Conservation (phyloP, 2,888 invertebrate genomes). For the Nemotelus pantherinus region DNA sequence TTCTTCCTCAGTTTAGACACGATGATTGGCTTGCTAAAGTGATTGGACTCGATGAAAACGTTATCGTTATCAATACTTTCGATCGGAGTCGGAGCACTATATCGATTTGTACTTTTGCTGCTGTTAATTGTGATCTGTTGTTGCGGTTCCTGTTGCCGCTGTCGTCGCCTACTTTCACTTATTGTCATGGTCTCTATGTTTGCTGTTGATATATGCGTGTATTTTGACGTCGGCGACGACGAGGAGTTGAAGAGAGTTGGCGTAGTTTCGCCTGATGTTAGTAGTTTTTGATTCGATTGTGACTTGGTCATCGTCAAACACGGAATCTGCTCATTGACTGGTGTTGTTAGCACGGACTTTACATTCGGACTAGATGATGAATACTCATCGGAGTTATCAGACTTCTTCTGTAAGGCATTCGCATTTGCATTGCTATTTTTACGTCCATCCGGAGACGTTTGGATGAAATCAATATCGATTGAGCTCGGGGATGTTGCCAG, state of each 20-base stretch:
- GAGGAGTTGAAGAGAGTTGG: slow-evolving; percentile 36
- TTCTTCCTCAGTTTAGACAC: slow-evolving; percentile 18
- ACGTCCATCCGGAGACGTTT: slow-evolving; percentile 41
- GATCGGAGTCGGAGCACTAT: slow-evolving; percentile 44
- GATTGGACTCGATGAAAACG: neutral
- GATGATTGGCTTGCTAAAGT: neutral
- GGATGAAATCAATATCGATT: slow-evolving; percentile 48
- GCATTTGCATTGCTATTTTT: slow-evolving; percentile 23
- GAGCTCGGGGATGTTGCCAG: slow-evolving; percentile 48
- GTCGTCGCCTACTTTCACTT: slow-evolving; percentile 12
- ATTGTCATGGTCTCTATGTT: slow-evolving; percentile 29
- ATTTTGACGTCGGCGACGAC: slow-evolving; percentile 3
- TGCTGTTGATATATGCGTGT: slow-evolving; percentile 11
- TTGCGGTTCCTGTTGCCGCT: neutral
- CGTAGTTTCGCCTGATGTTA: slow-evolving; percentile 48
- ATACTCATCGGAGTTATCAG: slow-evolving; percentile 52
- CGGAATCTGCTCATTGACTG: slow-evolving; percentile 52
- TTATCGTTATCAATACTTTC: slow-evolving; percentile 21
- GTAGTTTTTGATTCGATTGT: slow-evolving; percentile 47
- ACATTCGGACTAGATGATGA: slow-evolving; percentile 53
- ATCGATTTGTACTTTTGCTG: slow-evolving; percentile 49
- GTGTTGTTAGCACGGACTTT: slow-evolving; percentile 53
- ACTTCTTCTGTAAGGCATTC: slow-evolving; percentile 47
- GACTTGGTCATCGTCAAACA: slow-evolving; percentile 25
- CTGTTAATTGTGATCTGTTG: slow-evolving; percentile 8